Base-by-base conservation (phyloP, 1,140 invertebrate genomes). In the Ruditapes philippinarum region DNA sequence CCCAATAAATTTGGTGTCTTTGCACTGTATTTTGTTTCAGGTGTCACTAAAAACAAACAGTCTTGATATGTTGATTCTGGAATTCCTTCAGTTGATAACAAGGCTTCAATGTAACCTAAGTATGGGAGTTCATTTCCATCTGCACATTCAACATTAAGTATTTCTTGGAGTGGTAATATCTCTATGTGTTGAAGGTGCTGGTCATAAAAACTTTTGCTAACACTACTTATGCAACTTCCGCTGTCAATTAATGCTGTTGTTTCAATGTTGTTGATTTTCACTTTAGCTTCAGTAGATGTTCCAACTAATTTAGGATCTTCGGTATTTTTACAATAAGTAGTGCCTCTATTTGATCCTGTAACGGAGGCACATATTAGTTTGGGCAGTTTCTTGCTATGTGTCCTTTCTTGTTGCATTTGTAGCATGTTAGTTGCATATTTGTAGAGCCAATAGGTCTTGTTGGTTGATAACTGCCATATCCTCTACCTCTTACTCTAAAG, bases 221-320 rank as follows among this genome's bases (percentile, higher is more conserved):
- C 54, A n/a, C 22, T 54, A 54, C 65, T 73, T 17, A 84, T 49
- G n/a, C 82, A 84, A 38, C 40, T 51, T 42, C 80, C 80, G 7
- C 22, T 82, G 28, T 82, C 80, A n/a, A 82, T 11, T 25, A 82
- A 60, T 19, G 82, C 82, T 22, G 1, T 51, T 54, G 65, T 54
- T 84, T 70, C 65, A 51, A 68, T 49, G 28, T 74, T 54, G 28
- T 49, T 73, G 19, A 84, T 84, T 7, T 9, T 49, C n/a, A 84
- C 28, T 19, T 45, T 51, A 0, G 65, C 82, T 84, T 84, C 82
- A 22, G 36, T 84, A 1, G 82, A 33, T 0, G 51, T 45, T 7
- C 82, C 82, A 49, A 84, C 65, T 36, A 84, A 74, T 31, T 11
- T 84, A 36, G 65, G 62, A 45, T 83, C 60, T 68, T 83, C 33